A percentile compares a stretch with the other conserved stretches of the same genome.
Conservation (phyloP, 2,888 invertebrate species). For the Diaprepes abbreviatus region DNA sequence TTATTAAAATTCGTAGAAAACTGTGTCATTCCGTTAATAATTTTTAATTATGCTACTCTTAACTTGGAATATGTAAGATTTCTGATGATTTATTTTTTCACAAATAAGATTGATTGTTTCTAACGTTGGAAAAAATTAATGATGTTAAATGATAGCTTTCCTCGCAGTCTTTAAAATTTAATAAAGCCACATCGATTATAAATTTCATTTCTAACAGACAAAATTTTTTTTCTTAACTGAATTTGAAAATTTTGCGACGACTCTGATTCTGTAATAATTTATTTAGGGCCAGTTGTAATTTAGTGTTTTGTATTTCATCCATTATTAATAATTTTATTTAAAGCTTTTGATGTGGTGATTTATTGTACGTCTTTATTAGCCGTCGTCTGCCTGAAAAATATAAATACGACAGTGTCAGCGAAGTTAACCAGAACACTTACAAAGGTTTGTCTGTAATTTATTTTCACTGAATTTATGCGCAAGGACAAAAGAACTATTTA, state of each 20-base stretch:
- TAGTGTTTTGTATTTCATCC: background rate
- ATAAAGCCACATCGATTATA: too few relatives aligned
- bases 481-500: background rate
- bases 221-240: too few relatives aligned
- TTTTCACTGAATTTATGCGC: slow-evolving; percentile 2
- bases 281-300: background rate
- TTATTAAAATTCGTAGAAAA: too few relatives aligned
- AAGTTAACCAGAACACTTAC: slow-evolving; percentile 11
- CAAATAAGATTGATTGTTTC: too few relatives aligned
- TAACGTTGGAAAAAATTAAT: too few relatives aligned
- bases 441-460: slow-evolving; percentile 6
- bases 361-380: slow-evolving; percentile 2
- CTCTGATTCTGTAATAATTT: background rate
- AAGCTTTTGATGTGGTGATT: slow-evolving; percentile 6
- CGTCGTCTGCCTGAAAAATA: background rate
- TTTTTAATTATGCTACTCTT: too few relatives aligned
- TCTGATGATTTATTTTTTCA: too few relatives aligned
- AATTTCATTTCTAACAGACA: too few relatives aligned
- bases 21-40: too few relatives aligned
- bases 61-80: too few relatives aligned
- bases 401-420: background rate
- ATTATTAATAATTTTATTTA: background rate
- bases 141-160: too few relatives aligned
- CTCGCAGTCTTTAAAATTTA: too few relatives aligned
- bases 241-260: background rate